Evolutionary conservation across 92 coral and sea anemone genomes (phyloP).

Genomic region (Pocillopora meandrina): DNA sequence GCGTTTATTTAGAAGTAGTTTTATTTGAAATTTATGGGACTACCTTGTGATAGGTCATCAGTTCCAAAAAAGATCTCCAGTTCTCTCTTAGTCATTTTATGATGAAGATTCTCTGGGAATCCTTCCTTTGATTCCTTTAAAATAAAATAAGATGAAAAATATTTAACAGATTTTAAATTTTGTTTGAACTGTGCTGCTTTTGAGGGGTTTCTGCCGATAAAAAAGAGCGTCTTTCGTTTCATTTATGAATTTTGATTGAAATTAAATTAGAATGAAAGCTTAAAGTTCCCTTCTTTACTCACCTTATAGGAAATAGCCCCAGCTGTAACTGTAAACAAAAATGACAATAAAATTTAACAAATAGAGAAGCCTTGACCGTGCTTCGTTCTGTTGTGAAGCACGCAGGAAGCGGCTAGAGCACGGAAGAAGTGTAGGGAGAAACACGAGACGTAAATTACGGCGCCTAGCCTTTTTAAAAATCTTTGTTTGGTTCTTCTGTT

Average conservation of each 20-base stretch:
- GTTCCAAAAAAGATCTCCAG: slow-evolving; percentile 22
- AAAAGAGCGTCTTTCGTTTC: no score
- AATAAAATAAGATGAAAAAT: not conserved
- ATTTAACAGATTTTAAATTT: not conserved
- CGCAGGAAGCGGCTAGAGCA: no score
- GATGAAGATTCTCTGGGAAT: not conserved
- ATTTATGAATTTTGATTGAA: no score
- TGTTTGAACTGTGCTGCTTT: not conserved
- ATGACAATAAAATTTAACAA: not conserved
- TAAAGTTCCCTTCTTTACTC: not conserved
- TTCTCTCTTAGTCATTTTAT: slow-evolving; percentile 14
- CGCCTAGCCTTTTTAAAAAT: no score
- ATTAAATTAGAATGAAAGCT: not conserved
- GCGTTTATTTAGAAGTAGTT: not conserved
- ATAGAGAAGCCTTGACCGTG: no score
- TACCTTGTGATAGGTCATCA: slow-evolving; percentile 24
- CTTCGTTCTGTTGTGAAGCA: no score
- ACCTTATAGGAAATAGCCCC: slow-evolving; percentile 20
- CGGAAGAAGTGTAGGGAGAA: no score
- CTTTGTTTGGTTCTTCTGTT: no score
- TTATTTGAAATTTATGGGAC: not conserved
- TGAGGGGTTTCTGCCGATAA: no score
- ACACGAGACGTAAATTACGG: no score
- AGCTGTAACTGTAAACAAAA: slow-evolving; percentile 3
- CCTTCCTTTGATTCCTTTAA: not conserved